Percentiles rank a stretch among this genome's conserved stretches.
Evolutionary conservation across 2,888 invertebrate species (phyloP).

Genomic region (Tetragonisca angustula): DNA sequence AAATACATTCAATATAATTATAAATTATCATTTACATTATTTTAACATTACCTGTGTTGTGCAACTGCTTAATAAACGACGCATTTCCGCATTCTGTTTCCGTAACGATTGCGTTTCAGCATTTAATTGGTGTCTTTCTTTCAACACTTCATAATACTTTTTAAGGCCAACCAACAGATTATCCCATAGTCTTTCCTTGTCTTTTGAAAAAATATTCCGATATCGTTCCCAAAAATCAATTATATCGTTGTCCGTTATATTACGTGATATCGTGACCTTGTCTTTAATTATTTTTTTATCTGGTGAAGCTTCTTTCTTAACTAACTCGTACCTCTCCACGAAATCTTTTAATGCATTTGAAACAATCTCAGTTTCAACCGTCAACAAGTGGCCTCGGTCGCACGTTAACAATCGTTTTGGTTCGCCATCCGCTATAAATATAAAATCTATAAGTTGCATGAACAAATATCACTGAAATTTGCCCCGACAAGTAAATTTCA

Average conservation of each 20-base stretch:
- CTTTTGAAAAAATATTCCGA: conserved; percentile 86
- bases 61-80: conserved; percentile 88
- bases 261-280: conserved; percentile 85
- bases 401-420: conserved; percentile 68
- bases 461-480: neutral
- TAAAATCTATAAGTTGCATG: neutral
- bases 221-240: conserved; percentile 89
- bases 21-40: neutral
- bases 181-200: conserved; percentile 90
- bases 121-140: conserved; percentile 89
- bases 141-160: conserved; percentile 88
- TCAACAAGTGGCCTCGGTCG: conserved; percentile 86
- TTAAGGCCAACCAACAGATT: conserved; percentile 87
- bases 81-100: conserved; percentile 89
- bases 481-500: neutral
- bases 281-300: conserved; percentile 79
- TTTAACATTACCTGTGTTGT: conserved; percentile 75
- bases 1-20: neutral
- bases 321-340: conserved; percentile 83
- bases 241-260: conserved; percentile 86
- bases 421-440: conserved; percentile 31
- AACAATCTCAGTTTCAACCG: conserved; percentile 89
- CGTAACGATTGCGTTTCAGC: conserved; percentile 88
- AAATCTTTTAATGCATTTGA: conserved; percentile 88
- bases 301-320: conserved; percentile 71